Base-by-base conservation (phyloP, 1,140 invertebrate genomes). In the Brachionus manjavacas region DNA sequence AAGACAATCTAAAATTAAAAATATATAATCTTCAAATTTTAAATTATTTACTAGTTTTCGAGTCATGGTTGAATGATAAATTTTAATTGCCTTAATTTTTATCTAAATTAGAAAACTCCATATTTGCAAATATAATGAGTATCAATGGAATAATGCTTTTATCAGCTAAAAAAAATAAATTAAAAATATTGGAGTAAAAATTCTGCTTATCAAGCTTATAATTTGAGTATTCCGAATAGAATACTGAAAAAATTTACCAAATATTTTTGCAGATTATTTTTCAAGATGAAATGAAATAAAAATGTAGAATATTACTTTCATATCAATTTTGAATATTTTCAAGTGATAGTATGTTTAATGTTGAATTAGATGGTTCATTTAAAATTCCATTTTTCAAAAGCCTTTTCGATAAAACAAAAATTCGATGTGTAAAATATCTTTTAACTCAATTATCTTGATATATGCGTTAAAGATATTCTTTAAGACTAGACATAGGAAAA, bases 341-440 rank as follows among this genome's bases (percentile, higher is more conserved):
- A 23, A 60, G n/a, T 60, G 8, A 60, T 12, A 1, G 43, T 46
- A 12, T 4, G 12, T 46, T 46, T 46, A 12, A 46, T 46, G 11
- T 46, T 46, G 11, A 46, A n/a, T 46, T 46, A 46, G 14, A 60
- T 60, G 52, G 52, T 20, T 60, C n/a, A 25, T 60, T 60, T 60
- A 60, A 60, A 60, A 60, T 60, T 60, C 52, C 52, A 60, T 60
- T 60, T 60, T 60, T 60, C 52, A 60, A 60, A 60, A 60, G 31
- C 31, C 16, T 7, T 52, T n/a, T 52, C 46, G 46, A n/a, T 52
- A 52, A 52, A 3, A 6, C 46, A 52, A 14, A 6, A 14, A 52
- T 16, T 52, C 16, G 14, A 14, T 12, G n/a, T 52, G 8, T 52
- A 52, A 14, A 14, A n/a, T n/a, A n/a, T 52, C 1, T 9, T 25